These are phyloP conservation scores for Tenthredo scrophulariae DNA, from an alignment of 2,888 invertebrate species.

Conservation along the genomic window DNA sequence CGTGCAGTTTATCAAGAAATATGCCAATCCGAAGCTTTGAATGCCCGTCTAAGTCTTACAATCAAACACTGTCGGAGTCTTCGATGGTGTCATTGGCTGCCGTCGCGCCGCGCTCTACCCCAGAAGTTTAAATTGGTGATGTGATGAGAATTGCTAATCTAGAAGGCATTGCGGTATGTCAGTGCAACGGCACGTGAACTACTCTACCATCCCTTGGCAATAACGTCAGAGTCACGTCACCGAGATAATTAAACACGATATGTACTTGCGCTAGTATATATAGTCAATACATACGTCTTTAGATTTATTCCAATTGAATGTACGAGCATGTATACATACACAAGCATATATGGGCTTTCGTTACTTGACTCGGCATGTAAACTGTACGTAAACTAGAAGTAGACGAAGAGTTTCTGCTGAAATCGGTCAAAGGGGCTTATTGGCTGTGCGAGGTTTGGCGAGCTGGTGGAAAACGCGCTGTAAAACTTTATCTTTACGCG, in stretches of 20 bases:
- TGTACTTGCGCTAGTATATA: not conserved
- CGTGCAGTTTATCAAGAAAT: not conserved
- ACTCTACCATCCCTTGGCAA: not conserved
- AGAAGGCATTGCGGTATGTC: not conserved
- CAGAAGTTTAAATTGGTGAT: not conserved
- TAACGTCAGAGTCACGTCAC: slow-evolving; percentile 6
- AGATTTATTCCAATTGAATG: not conserved
- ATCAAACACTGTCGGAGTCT: not conserved
- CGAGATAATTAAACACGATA: not conserved
- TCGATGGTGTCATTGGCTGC: too few species aligned
- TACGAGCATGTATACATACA: not conserved
- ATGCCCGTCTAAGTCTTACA: not conserved
- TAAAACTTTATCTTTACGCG: slow-evolving; percentile 21
- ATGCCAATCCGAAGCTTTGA: not conserved
- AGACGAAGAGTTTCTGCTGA: not conserved
- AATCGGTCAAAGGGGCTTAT: slow-evolving; percentile 34
- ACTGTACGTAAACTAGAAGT: not conserved
- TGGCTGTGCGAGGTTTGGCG: not conserved
- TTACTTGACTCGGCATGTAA: not conserved
- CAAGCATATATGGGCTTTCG: not conserved
- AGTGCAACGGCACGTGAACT: not conserved
- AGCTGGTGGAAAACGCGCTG: not conserved
- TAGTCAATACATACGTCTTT: not conserved
- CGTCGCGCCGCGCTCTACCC: too few species aligned
- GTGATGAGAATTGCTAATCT: not conserved